phyloP scores from a whole-genome alignment of 2,888 invertebrate species.

The Sericinus montela region DNA sequence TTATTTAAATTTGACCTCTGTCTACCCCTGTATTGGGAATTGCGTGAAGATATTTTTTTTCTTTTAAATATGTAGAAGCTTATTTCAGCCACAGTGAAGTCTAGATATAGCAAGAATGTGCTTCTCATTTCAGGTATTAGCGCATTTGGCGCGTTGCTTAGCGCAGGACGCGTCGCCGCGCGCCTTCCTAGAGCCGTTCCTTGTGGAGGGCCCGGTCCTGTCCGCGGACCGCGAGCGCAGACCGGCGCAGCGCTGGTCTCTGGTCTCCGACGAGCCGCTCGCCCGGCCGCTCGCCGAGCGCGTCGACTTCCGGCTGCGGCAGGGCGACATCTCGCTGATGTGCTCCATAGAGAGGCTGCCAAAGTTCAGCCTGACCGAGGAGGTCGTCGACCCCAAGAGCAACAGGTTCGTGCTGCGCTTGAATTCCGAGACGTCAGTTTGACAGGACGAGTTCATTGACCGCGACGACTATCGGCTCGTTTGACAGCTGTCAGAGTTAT shows the following conservation, averaged over 20 bases:
- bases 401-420: constrained; percentile 96
- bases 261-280: constrained; percentile 94
- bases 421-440: constrained; percentile 98
- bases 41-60: too few species aligned
- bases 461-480: constrained; percentile 56
- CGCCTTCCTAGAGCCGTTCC: constrained; percentile 96
- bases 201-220: constrained; percentile 90
- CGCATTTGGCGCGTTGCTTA: constrained; percentile 93
- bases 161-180: constrained; percentile 96
- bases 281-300: constrained; percentile 92
- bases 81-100: too few species aligned
- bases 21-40: too few species aligned
- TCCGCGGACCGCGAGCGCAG: constrained; percentile 91
- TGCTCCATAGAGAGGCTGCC: constrained; percentile 93
- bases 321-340: constrained; percentile 94
- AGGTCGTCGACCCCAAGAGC: constrained; percentile 96
- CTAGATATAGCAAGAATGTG: too few species aligned
- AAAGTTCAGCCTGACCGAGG: constrained; percentile 96
- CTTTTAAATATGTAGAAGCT: too few species aligned
- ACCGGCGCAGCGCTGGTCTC: constrained; percentile 95
- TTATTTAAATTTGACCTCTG: too few species aligned
- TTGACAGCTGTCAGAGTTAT: constrained; percentile 38
- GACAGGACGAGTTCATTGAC: constrained; percentile 71
- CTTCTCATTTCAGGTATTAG: constrained; percentile 77
- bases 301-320: constrained; percentile 93